Evolutionary conservation across 2,113 vertebrate genomes (phyloP), one percentile per base, ranked within the genome.

Genomic region (Anoura caudifer): DNA sequence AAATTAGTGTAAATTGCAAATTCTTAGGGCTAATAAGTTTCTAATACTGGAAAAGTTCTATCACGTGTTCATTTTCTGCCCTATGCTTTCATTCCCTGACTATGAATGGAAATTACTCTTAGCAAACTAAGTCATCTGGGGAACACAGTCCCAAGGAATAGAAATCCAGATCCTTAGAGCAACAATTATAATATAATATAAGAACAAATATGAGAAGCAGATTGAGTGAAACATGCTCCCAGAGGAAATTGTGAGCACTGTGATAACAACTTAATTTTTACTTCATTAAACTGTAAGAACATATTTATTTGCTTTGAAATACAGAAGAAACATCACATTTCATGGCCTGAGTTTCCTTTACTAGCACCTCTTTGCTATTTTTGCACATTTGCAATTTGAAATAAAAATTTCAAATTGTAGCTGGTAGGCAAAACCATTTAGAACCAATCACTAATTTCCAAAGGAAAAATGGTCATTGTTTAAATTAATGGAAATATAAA

Each of bases 41-140:
- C 69, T 67, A 75, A 16, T 85, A 56, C 87, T 63, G 41, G 92
- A 72, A 95, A 92, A 95, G 24, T 97, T 90, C 59, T 84, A 87
- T 95, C 83, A 81, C 17, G 70, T 45, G 75, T 84, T 83, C 33
- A 63, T 93, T 94, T 8, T 56, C n/a, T 95, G 65, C 31, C 67
- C 36, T 43, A 6, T 96, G 41, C 59, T 76, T 95, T 59, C 52
- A 52, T 93, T 90, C 95, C 76, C 70, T 92, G 50, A 72, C 54
- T 90, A 59, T 43, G 31, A 67, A 33, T 92, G 80, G 56, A 97
- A 90, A 95, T 95, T 83, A 94, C 95, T 94, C 69, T 95, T 28
- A 20, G 96, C 81, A 95, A 61, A 87, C 56, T 83, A 87, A 91
- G 61, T 95, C 76, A 80, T 76, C 43, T 61, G 33, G 26, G n/a